phyloP scores from a whole-genome alignment of 2,797 vertebrate genomes.

The Onychomys arenicola region DNA sequence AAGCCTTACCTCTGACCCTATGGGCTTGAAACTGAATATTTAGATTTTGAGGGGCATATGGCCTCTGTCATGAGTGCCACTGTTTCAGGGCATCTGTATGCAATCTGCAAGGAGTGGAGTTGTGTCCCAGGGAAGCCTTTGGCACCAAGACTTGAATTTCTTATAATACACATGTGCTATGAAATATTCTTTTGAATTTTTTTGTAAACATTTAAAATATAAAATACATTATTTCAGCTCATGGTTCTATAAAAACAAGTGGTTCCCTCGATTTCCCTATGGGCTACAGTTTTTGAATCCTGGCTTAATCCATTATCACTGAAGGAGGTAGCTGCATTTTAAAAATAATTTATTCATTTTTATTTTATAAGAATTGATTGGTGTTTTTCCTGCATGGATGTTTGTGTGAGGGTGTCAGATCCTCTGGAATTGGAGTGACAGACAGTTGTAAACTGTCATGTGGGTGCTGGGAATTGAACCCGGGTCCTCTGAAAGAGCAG shows the following conservation, averaged over 20 bases:
- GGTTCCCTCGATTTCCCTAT: neutral
- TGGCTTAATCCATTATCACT: neutral
- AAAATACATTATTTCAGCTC: neutral
- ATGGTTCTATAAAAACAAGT: neutral
- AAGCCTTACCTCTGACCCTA: neutral
- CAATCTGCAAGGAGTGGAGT: neutral
- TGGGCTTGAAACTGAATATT: conserved; percentile 7
- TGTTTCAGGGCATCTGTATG: neutral
- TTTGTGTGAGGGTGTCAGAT: neutral
- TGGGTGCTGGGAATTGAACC: neutral
- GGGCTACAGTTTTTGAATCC: neutral
- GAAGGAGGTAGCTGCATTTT: neutral
- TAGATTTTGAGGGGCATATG: neutral
- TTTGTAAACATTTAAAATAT: neutral
- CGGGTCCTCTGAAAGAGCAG: neutral
- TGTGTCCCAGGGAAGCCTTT: neutral
- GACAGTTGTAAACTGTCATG: neutral
- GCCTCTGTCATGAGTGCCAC: neutral
- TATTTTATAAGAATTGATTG: neutral
- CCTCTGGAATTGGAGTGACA: neutral
- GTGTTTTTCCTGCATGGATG: neutral
- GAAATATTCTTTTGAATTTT: conserved; percentile 32
- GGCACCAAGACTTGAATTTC: conserved; percentile 1
- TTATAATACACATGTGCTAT: neutral
- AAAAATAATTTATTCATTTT: neutral